Percentiles rank a stretch among this genome's conserved stretches.
These are phyloP conservation scores for Platichthys flesus DNA, from an alignment of 2,113 vertebrate species.

Conservation along the genomic window DNA sequence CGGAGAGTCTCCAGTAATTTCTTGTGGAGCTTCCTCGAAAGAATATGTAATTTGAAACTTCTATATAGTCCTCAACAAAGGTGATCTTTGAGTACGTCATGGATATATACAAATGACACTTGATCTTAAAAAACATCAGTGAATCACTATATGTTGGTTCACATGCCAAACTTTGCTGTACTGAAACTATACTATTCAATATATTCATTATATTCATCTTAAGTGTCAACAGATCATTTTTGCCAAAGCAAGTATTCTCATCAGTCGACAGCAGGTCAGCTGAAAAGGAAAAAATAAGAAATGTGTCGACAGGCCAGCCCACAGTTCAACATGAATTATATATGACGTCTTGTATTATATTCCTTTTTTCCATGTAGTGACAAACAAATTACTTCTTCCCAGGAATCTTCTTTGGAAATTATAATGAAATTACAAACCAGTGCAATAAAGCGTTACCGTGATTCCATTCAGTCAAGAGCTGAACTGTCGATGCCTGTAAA, in stretches of 20 bases:
- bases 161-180: background rate
- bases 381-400: no score
- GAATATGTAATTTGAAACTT: background rate
- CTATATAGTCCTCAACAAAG: background rate
- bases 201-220: background rate
- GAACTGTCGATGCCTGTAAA: background rate
- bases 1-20: no score
- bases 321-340: background rate
- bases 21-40: background rate
- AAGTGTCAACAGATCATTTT: background rate
- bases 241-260: background rate
- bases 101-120: background rate
- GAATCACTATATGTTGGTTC: background rate
- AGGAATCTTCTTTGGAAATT: no score
- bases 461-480: background rate
- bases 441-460: background rate
- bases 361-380: background rate
- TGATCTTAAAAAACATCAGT: background rate
- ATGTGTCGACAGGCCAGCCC: background rate
- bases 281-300: background rate
- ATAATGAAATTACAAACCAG: no score
- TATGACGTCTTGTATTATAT: background rate
- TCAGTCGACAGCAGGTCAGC: background rate
- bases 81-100: background rate
- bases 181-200: background rate